Evolutionary conservation across 2,888 invertebrate genomes (phyloP).

Genomic region (Dicyrtomina minuta): DNA sequence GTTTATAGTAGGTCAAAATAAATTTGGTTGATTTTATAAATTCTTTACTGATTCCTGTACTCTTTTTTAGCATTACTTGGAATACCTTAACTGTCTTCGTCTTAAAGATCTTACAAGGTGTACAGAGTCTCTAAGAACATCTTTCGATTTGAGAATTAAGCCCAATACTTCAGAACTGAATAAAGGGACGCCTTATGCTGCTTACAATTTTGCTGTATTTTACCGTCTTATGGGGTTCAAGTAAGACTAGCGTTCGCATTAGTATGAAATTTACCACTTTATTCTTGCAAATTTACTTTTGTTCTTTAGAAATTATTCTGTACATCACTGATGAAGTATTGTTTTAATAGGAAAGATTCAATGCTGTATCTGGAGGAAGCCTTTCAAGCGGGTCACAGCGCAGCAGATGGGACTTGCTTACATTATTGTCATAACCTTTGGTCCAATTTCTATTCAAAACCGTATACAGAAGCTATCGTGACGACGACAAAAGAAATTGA

Average conservation of each 20-base stretch:
- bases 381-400: constrained; percentile 48
- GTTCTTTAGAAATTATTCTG: too few species aligned
- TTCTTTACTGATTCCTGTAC: too few species aligned
- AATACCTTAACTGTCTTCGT: constrained; percentile 83
- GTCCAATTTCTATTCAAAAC: constrained; percentile 45
- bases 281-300: not conserved
- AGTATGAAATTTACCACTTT: not conserved
- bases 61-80: constrained; percentile 77
- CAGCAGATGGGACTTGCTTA: constrained; percentile 47
- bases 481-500: constrained; percentile 41
- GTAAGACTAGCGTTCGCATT: constrained; percentile 28
- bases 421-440: constrained; percentile 51
- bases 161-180: constrained; percentile 48
- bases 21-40: too few species aligned
- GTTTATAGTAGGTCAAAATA: too few species aligned
- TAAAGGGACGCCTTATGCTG: constrained; percentile 49
- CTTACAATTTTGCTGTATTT: constrained; percentile 50
- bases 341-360: constrained; percentile 41
- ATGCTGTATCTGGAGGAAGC: constrained; percentile 48
- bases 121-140: constrained; percentile 44
- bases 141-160: constrained; percentile 49
- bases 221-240: constrained; percentile 45
- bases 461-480: constrained; percentile 43
- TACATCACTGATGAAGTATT: not conserved
- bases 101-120: constrained; percentile 66